phyloP scores from a whole-genome alignment of 2,888 invertebrate genomes.

The Arctia plantaginis region DNA sequence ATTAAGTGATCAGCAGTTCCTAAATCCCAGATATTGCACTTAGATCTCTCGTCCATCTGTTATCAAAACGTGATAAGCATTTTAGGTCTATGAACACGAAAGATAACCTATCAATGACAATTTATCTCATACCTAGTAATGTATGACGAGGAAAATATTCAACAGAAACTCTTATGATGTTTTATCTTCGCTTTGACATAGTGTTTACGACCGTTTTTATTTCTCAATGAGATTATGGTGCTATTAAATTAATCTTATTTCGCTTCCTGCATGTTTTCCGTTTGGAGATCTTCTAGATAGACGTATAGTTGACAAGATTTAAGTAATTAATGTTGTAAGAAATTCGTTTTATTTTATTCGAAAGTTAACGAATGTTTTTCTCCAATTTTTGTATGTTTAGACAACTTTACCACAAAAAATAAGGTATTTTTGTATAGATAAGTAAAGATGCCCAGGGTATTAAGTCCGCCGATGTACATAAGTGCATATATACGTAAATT shows the following conservation, averaged over 20 bases:
- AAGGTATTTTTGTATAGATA: too few relatives aligned
- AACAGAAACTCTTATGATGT: slow-evolving; percentile 28
- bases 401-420: too few relatives aligned
- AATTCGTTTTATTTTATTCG: neutral
- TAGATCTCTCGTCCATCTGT: neutral
- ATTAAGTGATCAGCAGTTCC: neutral
- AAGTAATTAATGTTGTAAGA: neutral
- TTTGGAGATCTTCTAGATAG: slow-evolving; percentile 20
- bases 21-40: neutral
- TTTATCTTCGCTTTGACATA: slow-evolving; percentile 37
- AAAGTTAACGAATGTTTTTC: neutral
- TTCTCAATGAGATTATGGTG: slow-evolving; percentile 47
- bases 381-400: too few relatives aligned
- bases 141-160: slow-evolving; percentile 1
- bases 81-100: slow-evolving; percentile 6
- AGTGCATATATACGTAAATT: too few relatives aligned
- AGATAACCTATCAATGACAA: slow-evolving; percentile 29
- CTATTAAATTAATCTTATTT: slow-evolving; percentile 60
- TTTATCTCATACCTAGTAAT: neutral
- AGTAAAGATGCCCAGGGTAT: too few relatives aligned
- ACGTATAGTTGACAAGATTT: slow-evolving; percentile 15
- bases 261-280: slow-evolving; percentile 54
- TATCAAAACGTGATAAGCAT: neutral
- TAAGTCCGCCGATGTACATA: too few relatives aligned
- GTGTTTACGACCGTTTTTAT: slow-evolving; percentile 50